These are phyloP conservation scores for Drosophila mercatorum DNA, from an alignment of 2,888 invertebrate species.

Conservation along the genomic window DNA sequence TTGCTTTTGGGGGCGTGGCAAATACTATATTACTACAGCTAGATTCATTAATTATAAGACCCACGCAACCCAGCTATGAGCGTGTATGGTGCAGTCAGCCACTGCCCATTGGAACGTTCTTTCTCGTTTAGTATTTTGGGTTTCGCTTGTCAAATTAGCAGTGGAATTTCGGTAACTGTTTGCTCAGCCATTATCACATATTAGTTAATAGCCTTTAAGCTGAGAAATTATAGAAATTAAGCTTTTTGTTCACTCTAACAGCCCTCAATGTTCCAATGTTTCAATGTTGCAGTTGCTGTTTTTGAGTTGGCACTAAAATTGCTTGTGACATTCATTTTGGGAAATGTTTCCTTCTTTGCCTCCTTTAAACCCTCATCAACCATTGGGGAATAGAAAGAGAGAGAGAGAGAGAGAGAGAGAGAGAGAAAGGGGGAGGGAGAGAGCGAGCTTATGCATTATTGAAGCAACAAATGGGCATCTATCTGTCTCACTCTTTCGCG, in stretches of 20 bases:
- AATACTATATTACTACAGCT: too few relatives aligned
- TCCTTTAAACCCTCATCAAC: slow-evolving; percentile 58
- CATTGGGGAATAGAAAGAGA: slow-evolving; percentile 51
- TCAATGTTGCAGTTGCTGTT: slow-evolving; percentile 3
- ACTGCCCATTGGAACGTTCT: neutral
- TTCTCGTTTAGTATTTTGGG: slow-evolving; percentile 5
- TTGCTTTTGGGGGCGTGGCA: too few relatives aligned
- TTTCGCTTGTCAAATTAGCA: slow-evolving; percentile 41
- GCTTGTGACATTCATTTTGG: slow-evolving; percentile 67
- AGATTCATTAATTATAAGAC: too few relatives aligned
- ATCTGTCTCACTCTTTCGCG: neutral
- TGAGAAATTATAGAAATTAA: slow-evolving; percentile 6
- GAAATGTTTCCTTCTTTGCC: slow-evolving; percentile 47
- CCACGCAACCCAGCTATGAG: neutral
- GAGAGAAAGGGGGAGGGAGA: neutral
- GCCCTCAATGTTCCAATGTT: slow-evolving; percentile 10
- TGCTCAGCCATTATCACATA: slow-evolving; percentile 41
- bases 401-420: neutral
- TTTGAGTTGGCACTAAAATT: slow-evolving; percentile 43
- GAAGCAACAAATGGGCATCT: slow-evolving; percentile 71
- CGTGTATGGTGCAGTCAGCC: neutral
- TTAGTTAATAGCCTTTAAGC: slow-evolving; percentile 29
- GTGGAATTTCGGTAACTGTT: slow-evolving; percentile 51
- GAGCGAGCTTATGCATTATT: slow-evolving; percentile 65
- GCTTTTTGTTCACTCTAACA: slow-evolving; percentile 6